These are phyloP conservation scores for Nibea coibor DNA, from an alignment of 2,113 vertebrate species.

Conservation along the genomic window DNA sequence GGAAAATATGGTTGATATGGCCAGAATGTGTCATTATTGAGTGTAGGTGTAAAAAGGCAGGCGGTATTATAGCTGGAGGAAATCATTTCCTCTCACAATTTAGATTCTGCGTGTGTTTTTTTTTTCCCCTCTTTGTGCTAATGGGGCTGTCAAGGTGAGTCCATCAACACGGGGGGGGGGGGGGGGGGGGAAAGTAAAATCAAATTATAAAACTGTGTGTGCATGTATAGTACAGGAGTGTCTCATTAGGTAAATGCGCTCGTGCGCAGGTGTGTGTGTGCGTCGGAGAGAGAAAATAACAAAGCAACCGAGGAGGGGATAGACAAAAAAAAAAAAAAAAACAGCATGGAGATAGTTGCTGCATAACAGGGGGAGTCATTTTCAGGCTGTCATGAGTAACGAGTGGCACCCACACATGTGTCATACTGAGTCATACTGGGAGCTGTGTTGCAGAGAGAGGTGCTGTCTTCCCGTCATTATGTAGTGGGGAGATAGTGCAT, in stretches of 20 bases:
- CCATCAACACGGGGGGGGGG: conserved; percentile 30
- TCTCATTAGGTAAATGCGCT: neutral
- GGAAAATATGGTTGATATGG: conserved; percentile 46
- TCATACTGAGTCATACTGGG: conserved; percentile 28
- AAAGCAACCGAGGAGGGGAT: neutral
- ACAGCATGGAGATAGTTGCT: conserved; percentile 1
- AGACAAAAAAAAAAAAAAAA: neutral
- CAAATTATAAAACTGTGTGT: conserved; percentile 49
- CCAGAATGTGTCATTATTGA: conserved; percentile 62
- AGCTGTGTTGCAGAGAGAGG: conserved; percentile 16
- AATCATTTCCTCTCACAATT: conserved; percentile 62
- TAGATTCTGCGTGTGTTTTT: conserved; percentile 34
- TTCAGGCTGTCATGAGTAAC: conserved; percentile 26
- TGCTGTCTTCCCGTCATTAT: conserved; percentile 6
- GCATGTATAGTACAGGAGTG: neutral
- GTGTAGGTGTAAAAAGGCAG: conserved; percentile 49
- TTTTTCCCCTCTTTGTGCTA: conserved; percentile 52
- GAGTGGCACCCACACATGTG: conserved; percentile 23
- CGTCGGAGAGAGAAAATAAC: neutral
- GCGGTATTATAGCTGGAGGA: conserved; percentile 51
- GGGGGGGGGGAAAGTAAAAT: conserved; percentile 11
- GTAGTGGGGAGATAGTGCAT: neutral
- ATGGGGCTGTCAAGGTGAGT: conserved; percentile 66
- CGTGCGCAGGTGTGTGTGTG: neutral
- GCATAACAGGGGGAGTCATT: conserved; percentile 23